Evolutionary conservation across 1,140 invertebrate genomes (phyloP), one percentile per base, ranked within the genome.

Genomic region (Hyposmocoma kahamanoa): DNA sequence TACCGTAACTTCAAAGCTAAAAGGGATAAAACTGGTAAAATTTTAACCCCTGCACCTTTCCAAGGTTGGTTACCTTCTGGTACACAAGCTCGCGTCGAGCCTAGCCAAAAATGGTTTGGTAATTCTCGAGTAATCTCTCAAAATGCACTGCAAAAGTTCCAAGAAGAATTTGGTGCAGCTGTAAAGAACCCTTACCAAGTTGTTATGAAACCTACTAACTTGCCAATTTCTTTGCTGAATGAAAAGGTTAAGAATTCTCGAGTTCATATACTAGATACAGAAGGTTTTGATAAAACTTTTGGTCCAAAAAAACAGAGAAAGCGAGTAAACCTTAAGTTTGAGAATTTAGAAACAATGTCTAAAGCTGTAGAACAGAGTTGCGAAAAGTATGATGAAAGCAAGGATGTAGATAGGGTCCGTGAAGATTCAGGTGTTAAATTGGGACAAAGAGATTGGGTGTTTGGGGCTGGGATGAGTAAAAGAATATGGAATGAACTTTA

Each of bases 401-500:
- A 93, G 64, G 98, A 99, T 87, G 70, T 90, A 28, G 95, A 98
- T 87, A 87, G 97, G 41, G 88, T 96, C 1, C 88, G 90, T 43
- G 92, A 97, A 69, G 95, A 99, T 78, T 88, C 91, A 48, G 91
- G 97, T 5, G 89, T 95, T 0, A 90, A 88, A 64, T 91, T 93
- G 61, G 88, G 90, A 0, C 90, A 90, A 30, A 89, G 95, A 49
- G 93, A 95, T 64, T 95, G 94, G 93, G 91, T 97, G 2, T 97
- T 97, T 91, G 91, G 88, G 42, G 96, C 96, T 22, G 98, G 98
- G 2, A 96, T 98, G 76, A 99, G 97, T 67, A 98, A 92, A 87
- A 90, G 98, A 63, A 98, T 99, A 68, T 99, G 98, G 98, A 98
- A 98, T 88, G 98, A 99, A 84, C 82, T 99, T 5, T 99, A 99